Conservation (phyloP, 2,113 vertebrate species). For the Paedocypris sp. region DNA sequence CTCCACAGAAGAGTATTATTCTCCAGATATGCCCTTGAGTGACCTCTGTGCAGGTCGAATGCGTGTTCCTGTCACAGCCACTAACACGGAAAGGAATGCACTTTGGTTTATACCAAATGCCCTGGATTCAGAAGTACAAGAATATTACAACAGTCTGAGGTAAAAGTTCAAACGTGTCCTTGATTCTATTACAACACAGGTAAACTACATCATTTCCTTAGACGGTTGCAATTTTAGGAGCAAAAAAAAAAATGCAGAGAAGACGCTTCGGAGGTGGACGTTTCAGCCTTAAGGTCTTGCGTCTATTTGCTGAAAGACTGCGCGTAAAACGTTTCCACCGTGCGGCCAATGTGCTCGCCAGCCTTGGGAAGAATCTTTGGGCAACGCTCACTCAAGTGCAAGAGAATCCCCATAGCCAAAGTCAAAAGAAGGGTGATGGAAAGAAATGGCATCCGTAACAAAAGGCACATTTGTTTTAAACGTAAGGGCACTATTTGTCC, state of each 20-base stretch:
- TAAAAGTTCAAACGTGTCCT: conserved; percentile 60
- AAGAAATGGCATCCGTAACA: conserved; percentile 67
- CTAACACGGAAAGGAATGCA: conserved; percentile 91
- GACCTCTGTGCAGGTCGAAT: conserved; percentile 62
- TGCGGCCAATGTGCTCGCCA: conserved; percentile 8
- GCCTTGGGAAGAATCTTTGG: conserved; percentile 29
- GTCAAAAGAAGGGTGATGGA: conserved; percentile 45
- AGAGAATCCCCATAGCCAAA: conserved; percentile 26
- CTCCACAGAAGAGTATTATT: conserved; percentile 52
- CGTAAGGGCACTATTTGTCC: conserved; percentile 68
- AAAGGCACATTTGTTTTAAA: conserved; percentile 85
- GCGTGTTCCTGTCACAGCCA: conserved; percentile 61
- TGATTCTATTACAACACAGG: conserved; percentile 51
- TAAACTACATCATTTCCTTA: conserved; percentile 55
- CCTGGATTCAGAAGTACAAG: conserved; percentile 74
- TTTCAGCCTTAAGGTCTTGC: too few species aligned
- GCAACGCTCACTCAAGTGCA: conserved; percentile 29
- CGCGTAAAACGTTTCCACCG: conserved; percentile 21
- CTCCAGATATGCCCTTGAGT: conserved; percentile 60
- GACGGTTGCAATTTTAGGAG: conserved; percentile 63
- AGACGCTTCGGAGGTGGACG: too few species aligned
- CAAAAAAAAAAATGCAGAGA: conserved; percentile 46
- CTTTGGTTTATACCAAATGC: conserved; percentile 99
- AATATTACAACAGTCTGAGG: conserved; percentile 65
- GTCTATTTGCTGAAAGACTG: too few species aligned